Conservation (phyloP, 2,888 invertebrate species). For the Nebria brevicollis region DNA sequence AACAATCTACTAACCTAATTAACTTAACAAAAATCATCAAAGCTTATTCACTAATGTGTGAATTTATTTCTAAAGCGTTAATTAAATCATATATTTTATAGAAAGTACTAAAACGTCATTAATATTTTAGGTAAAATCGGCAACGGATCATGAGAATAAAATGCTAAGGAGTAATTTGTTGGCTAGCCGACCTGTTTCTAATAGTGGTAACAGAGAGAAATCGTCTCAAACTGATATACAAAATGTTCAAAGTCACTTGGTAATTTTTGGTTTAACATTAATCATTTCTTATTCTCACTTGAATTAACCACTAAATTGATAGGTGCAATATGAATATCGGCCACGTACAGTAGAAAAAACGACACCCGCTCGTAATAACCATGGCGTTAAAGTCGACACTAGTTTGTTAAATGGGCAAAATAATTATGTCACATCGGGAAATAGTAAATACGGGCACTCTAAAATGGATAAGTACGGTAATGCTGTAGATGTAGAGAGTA, state of each 20-base stretch:
- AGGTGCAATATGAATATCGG: constrained; percentile 57
- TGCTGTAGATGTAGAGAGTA: constrained; percentile 44
- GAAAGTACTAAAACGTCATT: not conserved
- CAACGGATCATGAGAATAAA: constrained; percentile 22
- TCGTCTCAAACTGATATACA: constrained; percentile 61
- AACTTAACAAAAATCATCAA: too few species aligned
- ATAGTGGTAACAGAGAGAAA: constrained; percentile 52
- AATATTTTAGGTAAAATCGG: constrained; percentile 19
- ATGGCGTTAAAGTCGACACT: constrained; percentile 52
- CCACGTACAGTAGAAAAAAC: constrained; percentile 54
- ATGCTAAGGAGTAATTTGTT: constrained; percentile 32
- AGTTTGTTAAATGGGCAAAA: constrained; percentile 56
- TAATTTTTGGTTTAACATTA: constrained; percentile 53
- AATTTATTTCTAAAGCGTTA: not conserved
- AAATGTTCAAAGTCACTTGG: constrained; percentile 60
- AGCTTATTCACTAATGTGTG: too few species aligned
- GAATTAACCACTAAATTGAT: not conserved
- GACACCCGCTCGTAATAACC: constrained; percentile 48
- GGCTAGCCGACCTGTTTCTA: constrained; percentile 47
- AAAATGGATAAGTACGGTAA: constrained; percentile 7
- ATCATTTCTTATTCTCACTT: not conserved
- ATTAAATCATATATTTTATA: not conserved
- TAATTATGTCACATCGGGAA: constrained; percentile 51
- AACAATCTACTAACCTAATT: too few species aligned
- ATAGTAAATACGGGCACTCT: constrained; percentile 28